Evolutionary conservation across 2,113 vertebrate genomes (phyloP), one percentile per base, ranked within the genome.

Genomic region (Telmatochromis sp.): DNA sequence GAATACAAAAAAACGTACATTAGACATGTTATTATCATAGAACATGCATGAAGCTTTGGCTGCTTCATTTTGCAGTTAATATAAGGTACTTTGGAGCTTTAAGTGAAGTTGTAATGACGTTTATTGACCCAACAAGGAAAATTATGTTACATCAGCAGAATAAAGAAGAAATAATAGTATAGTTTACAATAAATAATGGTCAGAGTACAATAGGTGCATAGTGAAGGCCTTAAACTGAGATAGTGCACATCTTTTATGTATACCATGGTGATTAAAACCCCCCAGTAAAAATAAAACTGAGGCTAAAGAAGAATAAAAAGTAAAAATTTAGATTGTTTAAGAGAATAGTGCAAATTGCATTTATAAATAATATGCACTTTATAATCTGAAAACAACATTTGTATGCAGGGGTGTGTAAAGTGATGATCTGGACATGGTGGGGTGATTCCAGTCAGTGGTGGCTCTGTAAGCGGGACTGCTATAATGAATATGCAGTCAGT

Each of bases 181-280:
- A 37, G 60, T 65, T 68, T 68, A 37, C 33, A 65, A 68, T 68
- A 37, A 68, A 37, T 68, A 68, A 37, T 68, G 19, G 60, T 65
- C 33, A 21, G 2, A 37, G 60, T 65, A 65, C 33, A 65, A 65
- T 21, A 65, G 60, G 33, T 65, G 4, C 60, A 65, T 2, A 37
- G 3, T 37, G 10, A 65, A n/a, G 19, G 10, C 60, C 33, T 65
- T 37, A 37, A 37, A 65, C 33, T 65, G 33, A 65, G 4, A 35
- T 7, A 2, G 33, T 37, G 10, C 60, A 65, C 60, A 65, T 21
- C n/a, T 13, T 65, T 37, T 13, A 37, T 65, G 17, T 37, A 65
- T 37, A 37, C 10, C 4, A 37, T 65, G 6, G 17, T 37, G 33
- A 65, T 37, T 65, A 35, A 63, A 7, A 0, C 0, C 2, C 0